Percentiles rank a stretch among this genome's conserved stretches.
These are phyloP conservation scores for Ciconia stormi DNA, from an alignment of 2,113 vertebrate genomes.

Conservation along the genomic window DNA sequence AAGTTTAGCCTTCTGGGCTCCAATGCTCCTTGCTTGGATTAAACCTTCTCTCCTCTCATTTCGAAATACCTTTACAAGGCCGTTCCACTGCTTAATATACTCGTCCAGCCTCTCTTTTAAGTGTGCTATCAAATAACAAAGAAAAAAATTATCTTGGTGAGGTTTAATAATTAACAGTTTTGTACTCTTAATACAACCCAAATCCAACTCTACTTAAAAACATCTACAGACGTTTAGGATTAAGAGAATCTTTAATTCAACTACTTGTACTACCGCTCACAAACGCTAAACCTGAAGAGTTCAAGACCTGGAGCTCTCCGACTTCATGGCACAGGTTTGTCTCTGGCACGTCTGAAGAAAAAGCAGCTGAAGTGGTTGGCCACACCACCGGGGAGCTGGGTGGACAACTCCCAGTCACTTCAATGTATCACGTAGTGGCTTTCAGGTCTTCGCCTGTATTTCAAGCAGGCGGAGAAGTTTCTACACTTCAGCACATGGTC, in stretches of 20 bases:
- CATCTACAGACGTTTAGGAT: background rate
- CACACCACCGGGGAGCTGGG: background rate
- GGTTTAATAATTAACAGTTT: background rate
- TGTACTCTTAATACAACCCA: background rate
- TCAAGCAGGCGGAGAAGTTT: background rate
- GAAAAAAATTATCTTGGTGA: background rate
- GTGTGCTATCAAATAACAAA: constrained; percentile 79
- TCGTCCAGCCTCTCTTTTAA: constrained; percentile 91
- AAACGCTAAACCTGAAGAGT: background rate
- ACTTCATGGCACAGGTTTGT: background rate
- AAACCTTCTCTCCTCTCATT: constrained; percentile 96
- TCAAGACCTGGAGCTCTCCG: background rate
- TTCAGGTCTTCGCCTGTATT: background rate
- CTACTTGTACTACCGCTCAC: background rate
- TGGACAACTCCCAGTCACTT: background rate
- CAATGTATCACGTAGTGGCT: background rate
- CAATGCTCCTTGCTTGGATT: constrained; percentile 97
- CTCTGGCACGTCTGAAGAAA: background rate
- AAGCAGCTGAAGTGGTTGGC: background rate
- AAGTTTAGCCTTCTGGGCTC: constrained; percentile 89
- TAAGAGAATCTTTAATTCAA: background rate
- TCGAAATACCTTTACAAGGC: constrained; percentile 93
- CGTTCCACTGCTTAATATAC: constrained; percentile 96
- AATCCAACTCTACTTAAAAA: background rate
- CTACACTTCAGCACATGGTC: background rate